phyloP scores from a whole-genome alignment of 2,888 invertebrate genomes.

The Agriopis marginaria region DNA sequence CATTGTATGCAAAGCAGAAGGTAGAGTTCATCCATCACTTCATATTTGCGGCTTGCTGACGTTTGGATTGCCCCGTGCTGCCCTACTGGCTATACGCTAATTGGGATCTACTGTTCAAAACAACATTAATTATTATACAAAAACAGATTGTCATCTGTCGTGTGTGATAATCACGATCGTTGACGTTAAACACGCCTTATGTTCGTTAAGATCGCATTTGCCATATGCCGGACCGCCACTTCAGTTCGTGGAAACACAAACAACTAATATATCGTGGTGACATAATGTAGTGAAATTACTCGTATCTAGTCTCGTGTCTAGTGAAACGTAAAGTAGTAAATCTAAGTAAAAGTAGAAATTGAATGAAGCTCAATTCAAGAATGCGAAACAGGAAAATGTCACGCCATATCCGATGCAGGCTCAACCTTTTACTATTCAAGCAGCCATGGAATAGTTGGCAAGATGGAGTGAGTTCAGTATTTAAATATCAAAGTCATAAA shows the following conservation, averaged over 20 bases:
- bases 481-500: constrained; percentile 82
- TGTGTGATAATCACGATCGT: constrained; percentile 41
- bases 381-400: constrained; percentile 45
- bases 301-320: background rate
- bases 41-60: constrained; percentile 78
- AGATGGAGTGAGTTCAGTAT: constrained; percentile 54
- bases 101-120: constrained; percentile 45
- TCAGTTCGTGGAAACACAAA: background rate
- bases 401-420: constrained; percentile 42
- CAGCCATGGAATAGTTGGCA: constrained; percentile 42
- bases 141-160: constrained; percentile 44
- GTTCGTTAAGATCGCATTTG: constrained; percentile 36
- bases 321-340: constrained; percentile 8
- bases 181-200: constrained; percentile 28
- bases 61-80: constrained; percentile 63
- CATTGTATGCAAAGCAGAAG: constrained; percentile 82
- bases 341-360: constrained; percentile 36
- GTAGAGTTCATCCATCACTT: constrained; percentile 81
- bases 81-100: constrained; percentile 60
- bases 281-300: background rate
- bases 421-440: constrained; percentile 46
- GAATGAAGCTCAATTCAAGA: constrained; percentile 32
- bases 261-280: background rate
- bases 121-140: constrained; percentile 42
- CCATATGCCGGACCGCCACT: constrained; percentile 27